Evolutionary conservation across 2,797 vertebrate species (phyloP).

Genomic region (Arctocebus calabarensis): DNA sequence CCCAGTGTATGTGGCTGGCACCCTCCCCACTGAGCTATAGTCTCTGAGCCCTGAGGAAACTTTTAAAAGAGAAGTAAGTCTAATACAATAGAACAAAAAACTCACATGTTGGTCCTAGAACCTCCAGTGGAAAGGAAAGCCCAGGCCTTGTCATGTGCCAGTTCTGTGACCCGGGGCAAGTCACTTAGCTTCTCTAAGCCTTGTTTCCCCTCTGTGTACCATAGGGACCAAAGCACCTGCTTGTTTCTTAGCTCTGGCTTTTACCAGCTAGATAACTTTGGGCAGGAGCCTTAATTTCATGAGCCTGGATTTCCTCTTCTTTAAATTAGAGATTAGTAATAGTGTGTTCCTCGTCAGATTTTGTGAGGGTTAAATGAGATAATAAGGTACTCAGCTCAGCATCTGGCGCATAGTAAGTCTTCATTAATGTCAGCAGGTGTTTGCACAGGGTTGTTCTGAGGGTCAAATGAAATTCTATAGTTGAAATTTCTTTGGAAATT

Average conservation of each 20-base stretch:
- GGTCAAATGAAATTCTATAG: neutral
- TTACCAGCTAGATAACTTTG: neutral
- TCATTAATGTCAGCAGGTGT: neutral
- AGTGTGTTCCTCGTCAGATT: neutral
- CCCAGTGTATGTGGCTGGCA: no score
- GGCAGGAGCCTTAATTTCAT: neutral
- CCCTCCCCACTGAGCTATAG: no score
- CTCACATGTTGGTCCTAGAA: neutral
- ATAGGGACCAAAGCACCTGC: neutral
- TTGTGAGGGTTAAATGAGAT: neutral
- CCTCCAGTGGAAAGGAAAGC: neutral
- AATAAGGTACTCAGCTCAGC: neutral
- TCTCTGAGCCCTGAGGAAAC: no score
- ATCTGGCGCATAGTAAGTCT: neutral
- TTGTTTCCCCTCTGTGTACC: neutral
- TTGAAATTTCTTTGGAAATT: constrained; percentile 46
- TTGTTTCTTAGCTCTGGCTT: neutral
- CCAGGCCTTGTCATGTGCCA: neutral
- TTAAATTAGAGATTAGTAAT: neutral
- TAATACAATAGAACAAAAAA: neutral
- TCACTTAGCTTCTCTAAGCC: neutral
- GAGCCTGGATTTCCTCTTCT: neutral
- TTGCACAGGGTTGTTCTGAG: neutral
- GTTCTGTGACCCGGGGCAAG: neutral
- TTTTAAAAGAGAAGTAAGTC: neutral